These are phyloP conservation scores for Ceratothoa steindachneri DNA, from an alignment of 2,888 invertebrate genomes.

Conservation along the genomic window DNA sequence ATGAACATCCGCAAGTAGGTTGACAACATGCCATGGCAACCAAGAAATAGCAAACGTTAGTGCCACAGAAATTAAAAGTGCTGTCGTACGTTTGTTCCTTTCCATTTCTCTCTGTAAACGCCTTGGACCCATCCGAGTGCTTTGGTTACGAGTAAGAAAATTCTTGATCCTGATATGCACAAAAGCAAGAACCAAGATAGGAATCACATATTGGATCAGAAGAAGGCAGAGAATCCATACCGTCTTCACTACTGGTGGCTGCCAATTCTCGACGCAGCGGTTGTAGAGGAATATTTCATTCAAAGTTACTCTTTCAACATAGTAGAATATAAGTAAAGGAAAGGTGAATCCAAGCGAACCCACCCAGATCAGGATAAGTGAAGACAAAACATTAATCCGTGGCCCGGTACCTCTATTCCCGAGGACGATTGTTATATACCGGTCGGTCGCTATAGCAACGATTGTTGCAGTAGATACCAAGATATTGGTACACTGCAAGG, in stretches of 20 bases:
- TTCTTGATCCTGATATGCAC: conserved; percentile 56
- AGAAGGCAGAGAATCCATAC: conserved; percentile 56
- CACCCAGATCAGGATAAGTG: conserved; percentile 56
- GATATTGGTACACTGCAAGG: conserved; percentile 60
- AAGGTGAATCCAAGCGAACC: conserved; percentile 55
- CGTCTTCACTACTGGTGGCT: conserved; percentile 50
- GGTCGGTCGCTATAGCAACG: conserved; percentile 58
- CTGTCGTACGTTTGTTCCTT: conserved; percentile 52
- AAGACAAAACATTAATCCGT: conserved; percentile 51
- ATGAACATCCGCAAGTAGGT: conserved; percentile 55
- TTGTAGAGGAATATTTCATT: conserved; percentile 52
- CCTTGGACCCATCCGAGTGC: conserved; percentile 26
- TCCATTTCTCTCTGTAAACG: conserved; percentile 40
- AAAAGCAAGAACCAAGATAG: conserved; percentile 55
- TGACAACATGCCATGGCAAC: conserved; percentile 60
- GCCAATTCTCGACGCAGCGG: conserved; percentile 54
- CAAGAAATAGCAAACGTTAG: conserved; percentile 60
- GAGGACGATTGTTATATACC: conserved; percentile 56
- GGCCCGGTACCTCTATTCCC: conserved; percentile 51
- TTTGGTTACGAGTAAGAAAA: conserved; percentile 53
- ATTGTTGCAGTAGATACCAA: conserved; percentile 63
- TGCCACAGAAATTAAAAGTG: conserved; percentile 58
- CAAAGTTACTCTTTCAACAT: conserved; percentile 49
- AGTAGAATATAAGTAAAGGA: conserved; percentile 55
- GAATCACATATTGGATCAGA: conserved; percentile 57